phyloP scores from a whole-genome alignment of 2,888 invertebrate genomes.

The Drosophila paramelanica region DNA sequence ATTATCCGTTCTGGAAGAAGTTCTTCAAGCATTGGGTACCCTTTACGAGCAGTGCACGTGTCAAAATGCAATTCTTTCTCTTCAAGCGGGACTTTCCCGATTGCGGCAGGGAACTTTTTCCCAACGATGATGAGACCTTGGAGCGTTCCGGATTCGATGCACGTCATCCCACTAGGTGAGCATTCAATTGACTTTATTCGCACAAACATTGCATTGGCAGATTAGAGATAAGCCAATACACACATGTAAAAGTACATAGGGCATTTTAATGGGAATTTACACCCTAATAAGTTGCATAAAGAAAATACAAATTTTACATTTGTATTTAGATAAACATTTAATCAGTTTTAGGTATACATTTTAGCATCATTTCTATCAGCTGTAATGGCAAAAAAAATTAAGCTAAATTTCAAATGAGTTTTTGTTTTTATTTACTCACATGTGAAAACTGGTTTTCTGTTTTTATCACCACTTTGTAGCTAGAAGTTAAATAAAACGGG shows the following conservation, averaged over 20 bases:
- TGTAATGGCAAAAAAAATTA: constrained; percentile 9
- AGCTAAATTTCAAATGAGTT: neutral
- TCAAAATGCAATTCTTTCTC: constrained; percentile 82
- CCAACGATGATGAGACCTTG: constrained; percentile 73
- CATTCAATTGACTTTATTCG: neutral
- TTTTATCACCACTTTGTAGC: constrained; percentile 31
- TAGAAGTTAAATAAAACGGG: neutral
- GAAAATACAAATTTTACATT: neutral
- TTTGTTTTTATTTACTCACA: constrained; percentile 21
- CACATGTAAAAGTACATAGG: neutral
- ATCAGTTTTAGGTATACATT: neutral
- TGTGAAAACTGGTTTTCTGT: constrained; percentile 42
- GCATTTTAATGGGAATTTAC: neutral
- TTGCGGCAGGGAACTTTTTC: constrained; percentile 79
- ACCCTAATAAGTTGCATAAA: neutral
- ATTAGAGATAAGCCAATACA: constrained; percentile 4
- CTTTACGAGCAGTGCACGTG: constrained; percentile 68
- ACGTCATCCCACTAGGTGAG: constrained; percentile 82
- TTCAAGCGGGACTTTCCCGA: constrained; percentile 82
- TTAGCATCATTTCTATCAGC: constrained; percentile 13
- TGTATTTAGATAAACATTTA: neutral
- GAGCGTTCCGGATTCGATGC: constrained; percentile 78
- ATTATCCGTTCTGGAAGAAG: constrained; percentile 78
- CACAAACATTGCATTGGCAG: neutral
- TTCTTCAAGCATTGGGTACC: constrained; percentile 81